Conservation (phyloP, 2,113 vertebrate species). For the Malurus alboscapulatus region DNA sequence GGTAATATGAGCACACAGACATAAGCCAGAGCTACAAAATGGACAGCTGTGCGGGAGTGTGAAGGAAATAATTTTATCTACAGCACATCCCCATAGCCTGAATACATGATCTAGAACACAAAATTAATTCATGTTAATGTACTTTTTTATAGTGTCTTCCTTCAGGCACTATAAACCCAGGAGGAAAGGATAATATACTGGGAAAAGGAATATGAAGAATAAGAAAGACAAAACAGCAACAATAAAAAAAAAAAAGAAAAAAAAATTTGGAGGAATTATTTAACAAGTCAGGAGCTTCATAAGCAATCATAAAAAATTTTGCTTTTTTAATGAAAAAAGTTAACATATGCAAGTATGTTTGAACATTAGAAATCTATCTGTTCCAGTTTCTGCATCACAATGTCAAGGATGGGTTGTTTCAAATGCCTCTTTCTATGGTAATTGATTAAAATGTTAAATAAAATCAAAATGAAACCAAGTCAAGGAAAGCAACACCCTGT, state of each 20-base stretch:
- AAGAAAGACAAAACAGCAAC: background rate
- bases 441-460: constrained; percentile 23
- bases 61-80: background rate
- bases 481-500: background rate
- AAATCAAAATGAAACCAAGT: constrained; percentile 51
- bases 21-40: background rate
- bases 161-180: background rate
- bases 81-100: background rate
- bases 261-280: background rate
- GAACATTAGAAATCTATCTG: background rate
- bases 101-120: background rate
- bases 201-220: background rate
- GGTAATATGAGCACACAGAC: background rate
- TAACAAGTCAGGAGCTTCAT: background rate
- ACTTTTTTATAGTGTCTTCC: background rate
- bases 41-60: background rate
- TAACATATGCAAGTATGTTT: background rate
- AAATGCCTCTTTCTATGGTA: background rate
- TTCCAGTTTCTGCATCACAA: background rate
- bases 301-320: background rate
- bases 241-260: background rate
- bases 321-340: background rate
- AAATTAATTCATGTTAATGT: background rate
- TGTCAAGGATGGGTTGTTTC: constrained; percentile 13
- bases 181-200: background rate